Evolutionary conservation across 2,888 invertebrate species (phyloP), one percentile per base, ranked within the genome.

Genomic region (Phorcus lineatus): DNA sequence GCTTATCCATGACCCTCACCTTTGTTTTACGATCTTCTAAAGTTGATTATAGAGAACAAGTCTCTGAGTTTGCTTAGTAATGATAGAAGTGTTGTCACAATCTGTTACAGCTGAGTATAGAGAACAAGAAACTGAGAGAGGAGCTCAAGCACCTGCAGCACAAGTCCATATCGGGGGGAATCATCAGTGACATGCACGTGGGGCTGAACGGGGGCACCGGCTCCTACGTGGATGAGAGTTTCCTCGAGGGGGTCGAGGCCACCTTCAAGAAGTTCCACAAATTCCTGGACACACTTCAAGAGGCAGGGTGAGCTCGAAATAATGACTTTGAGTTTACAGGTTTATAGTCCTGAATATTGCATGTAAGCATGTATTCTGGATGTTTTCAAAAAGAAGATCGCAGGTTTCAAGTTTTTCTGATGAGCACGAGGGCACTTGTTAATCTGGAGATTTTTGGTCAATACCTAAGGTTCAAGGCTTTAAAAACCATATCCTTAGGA

Each of bases 191-290:
- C 16, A 28, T 87, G 47, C 85, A 87, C 31, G 81, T 85, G 36
- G 80, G 81, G 13, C 85, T 84, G 24, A 83, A 83, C 7, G 83
- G 82, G 2, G 82, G 82, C 24, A 77, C 28, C 9, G 55, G 67
- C 0, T 17, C 47, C 3, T 85, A 91, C 6, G 91, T 91, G 55
- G 92, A 92, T 78, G 92, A 92, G 78, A 88, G 88, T 17, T 89
- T 92, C 0, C 83, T 93, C 17, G 92, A 92, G 79, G 91, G 90
- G 77, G 91, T 93, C 13, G 93, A 93, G 85, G 85, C 88, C 1
- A 90, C 92, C 6, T 93, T 93, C 84, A 89, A 91, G 84, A 91
- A 92, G 83, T 93, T 93, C 83, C 92, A 93, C 82, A 85, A 90
- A 28, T 93, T 93, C 82, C 89, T 93, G 7, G 93, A 93, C 79